A percentile compares a stretch with the other conserved stretches of the same genome.
Evolutionary conservation across 2,888 invertebrate species (phyloP).

Genomic region (Drosophila mulleri): DNA sequence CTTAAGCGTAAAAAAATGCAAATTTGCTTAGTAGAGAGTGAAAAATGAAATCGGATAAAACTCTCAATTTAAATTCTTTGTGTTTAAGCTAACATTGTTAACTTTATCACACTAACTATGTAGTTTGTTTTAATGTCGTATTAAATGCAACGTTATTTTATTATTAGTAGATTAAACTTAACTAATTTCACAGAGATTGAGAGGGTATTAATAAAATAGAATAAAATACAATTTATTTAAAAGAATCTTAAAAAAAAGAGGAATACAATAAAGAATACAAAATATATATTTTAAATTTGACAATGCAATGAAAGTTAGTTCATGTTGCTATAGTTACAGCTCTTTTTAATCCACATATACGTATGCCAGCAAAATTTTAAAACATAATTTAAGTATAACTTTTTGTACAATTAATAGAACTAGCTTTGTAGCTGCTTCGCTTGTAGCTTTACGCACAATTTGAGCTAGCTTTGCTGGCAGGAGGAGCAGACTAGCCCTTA

Average conservation of each 20-base stretch:
- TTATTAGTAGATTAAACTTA: too few relatives aligned
- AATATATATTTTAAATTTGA: too few relatives aligned
- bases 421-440: neutral
- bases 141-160: neutral
- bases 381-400: neutral
- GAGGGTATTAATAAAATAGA: too few relatives aligned
- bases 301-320: too few relatives aligned
- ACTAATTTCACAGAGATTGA: too few relatives aligned
- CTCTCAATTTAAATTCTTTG: neutral
- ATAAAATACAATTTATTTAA: too few relatives aligned
- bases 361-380: neutral
- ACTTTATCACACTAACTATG: neutral
- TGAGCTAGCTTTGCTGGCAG: neutral
- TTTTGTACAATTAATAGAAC: neutral
- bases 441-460: neutral
- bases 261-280: too few relatives aligned
- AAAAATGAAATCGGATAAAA: neutral
- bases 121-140: neutral
- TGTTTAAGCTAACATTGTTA: neutral
- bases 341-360: too few relatives aligned
- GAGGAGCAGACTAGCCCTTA: neutral
- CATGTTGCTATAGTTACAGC: too few relatives aligned
- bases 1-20: slow-evolving; percentile 3
- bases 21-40: slow-evolving; percentile 2
- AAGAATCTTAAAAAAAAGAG: too few relatives aligned